Conservation (phyloP, 2,888 invertebrate genomes). For the Apodemia hepburni region DNA sequence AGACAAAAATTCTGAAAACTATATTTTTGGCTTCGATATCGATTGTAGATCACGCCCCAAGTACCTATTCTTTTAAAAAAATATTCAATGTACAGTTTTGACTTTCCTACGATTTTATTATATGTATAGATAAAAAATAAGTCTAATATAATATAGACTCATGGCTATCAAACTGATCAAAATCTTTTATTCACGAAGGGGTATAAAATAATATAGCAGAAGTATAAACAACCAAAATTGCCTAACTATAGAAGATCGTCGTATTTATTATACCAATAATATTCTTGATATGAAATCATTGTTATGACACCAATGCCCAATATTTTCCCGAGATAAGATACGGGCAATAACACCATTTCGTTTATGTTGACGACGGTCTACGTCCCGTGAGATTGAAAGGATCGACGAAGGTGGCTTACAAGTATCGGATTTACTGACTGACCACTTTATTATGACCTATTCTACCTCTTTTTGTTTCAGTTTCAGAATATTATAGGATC, state of each 20-base stretch:
- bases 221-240: neutral
- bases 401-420: constrained; percentile 47
- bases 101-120: too few species aligned
- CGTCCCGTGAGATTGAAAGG: constrained; percentile 49
- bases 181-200: neutral
- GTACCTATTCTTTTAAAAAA: too few species aligned
- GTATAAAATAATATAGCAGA: neutral
- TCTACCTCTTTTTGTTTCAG: constrained; percentile 29
- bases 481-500: constrained; percentile 29
- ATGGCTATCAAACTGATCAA: too few species aligned
- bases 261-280: constrained; percentile 18
- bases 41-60: too few species aligned
- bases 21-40: too few species aligned
- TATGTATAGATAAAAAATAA: too few species aligned
- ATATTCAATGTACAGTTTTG: too few species aligned
- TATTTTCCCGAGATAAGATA: constrained; percentile 67
- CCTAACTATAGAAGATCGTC: neutral
- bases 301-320: constrained; percentile 46
- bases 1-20: too few species aligned
- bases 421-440: constrained; percentile 44
- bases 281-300: constrained; percentile 24
- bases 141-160: neutral
- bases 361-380: constrained; percentile 68
- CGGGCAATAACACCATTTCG: constrained; percentile 68
- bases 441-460: constrained; percentile 39